These are phyloP conservation scores for Anser brachyrhynchus DNA, from an alignment of 2,113 vertebrate species.

Conservation along the genomic window DNA sequence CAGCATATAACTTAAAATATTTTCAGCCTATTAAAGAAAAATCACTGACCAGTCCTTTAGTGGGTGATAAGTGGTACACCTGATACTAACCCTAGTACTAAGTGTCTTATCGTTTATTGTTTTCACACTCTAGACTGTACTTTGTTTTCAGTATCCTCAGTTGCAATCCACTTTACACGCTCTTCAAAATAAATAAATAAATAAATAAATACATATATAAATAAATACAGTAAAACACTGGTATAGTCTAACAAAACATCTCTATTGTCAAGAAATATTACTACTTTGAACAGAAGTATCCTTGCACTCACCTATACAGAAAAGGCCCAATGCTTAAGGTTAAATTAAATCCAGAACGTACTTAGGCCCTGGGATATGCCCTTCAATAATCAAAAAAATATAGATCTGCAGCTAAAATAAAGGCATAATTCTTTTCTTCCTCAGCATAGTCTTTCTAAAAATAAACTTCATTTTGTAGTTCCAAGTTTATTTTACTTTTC, in stretches of 20 bases:
- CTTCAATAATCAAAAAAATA: neutral
- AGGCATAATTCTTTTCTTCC: neutral
- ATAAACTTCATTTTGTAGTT: conserved; percentile 17
- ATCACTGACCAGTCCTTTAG: neutral
- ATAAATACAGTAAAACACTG: neutral
- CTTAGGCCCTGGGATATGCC: neutral
- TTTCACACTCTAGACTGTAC: neutral
- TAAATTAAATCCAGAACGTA: neutral
- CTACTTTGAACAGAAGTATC: neutral
- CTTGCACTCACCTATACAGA: neutral
- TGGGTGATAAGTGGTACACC: neutral
- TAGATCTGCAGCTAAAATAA: neutral
- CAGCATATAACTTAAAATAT: neutral
- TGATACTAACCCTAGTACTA: neutral
- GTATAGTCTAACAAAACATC: neutral
- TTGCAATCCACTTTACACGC: neutral
- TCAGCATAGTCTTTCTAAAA: neutral
- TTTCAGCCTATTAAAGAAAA: neutral
- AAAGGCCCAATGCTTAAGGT: neutral
- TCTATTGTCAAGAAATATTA: neutral
- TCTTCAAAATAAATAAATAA: neutral
- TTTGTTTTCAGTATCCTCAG: neutral
- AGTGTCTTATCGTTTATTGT: neutral
- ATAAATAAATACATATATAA: neutral
- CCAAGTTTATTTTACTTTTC: conserved; percentile 47